Percentiles rank a stretch among this genome's conserved stretches.
These are phyloP conservation scores for Deroptyus accipitrinus DNA, from an alignment of 2,113 vertebrate genomes.

Conservation along the genomic window DNA sequence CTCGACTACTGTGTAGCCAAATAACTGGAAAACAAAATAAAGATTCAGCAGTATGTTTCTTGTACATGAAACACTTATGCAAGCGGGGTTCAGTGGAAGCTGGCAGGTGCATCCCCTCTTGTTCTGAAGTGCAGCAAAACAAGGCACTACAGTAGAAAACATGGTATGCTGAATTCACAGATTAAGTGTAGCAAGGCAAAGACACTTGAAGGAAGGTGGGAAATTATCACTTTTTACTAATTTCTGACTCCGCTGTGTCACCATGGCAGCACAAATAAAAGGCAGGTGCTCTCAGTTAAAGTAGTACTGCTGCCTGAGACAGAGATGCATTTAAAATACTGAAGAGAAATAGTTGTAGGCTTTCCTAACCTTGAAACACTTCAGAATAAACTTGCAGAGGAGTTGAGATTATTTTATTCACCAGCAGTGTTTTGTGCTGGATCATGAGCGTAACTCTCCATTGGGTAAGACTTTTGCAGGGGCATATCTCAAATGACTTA, in stretches of 20 bases:
- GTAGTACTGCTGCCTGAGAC: neutral
- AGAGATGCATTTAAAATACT: neutral
- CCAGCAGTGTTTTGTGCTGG: neutral
- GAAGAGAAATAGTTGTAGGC: neutral
- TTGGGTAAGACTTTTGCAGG: neutral
- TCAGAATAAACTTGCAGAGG: neutral
- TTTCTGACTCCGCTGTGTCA: neutral
- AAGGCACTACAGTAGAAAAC: neutral
- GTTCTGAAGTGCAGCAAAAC: neutral
- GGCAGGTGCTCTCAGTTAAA: neutral
- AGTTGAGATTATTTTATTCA: neutral
- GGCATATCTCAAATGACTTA: neutral
- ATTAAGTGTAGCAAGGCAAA: neutral
- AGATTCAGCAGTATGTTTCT: neutral
- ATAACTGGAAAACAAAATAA: neutral
- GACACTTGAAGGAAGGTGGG: neutral
- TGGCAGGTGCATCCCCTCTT: neutral
- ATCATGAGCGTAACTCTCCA: neutral
- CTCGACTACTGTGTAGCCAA: neutral
- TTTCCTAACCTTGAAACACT: neutral
- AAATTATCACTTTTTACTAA: neutral
- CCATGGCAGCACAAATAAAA: neutral
- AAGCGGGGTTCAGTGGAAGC: fast-evolving
- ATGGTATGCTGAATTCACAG: neutral
- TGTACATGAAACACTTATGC: neutral